These are phyloP conservation scores for Podabrus alpinus DNA, from an alignment of 2,888 invertebrate genomes.

Conservation along the genomic window DNA sequence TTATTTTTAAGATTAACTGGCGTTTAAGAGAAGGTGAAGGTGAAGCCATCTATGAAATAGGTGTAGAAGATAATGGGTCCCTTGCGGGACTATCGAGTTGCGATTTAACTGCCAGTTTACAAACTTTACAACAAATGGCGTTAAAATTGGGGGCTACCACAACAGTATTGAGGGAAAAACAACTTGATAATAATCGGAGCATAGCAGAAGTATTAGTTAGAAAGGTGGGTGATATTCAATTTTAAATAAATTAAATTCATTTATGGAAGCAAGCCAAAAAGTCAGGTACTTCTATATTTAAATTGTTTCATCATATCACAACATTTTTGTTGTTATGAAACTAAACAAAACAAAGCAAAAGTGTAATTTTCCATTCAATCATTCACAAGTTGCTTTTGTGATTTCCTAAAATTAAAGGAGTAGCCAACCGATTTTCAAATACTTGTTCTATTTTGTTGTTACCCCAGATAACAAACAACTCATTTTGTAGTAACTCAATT, in stretches of 20 bases:
- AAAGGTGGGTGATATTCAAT: constrained; percentile 61
- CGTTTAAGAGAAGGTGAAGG: constrained; percentile 94
- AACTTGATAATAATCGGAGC: constrained; percentile 61
- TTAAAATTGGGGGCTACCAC: constrained; percentile 81
- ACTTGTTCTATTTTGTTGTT: too few relatives aligned
- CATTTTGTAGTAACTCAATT: too few relatives aligned
- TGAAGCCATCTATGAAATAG: constrained; percentile 96
- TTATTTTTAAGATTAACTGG: constrained; percentile 83
- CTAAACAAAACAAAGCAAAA: neutral
- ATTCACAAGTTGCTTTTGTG: neutral
- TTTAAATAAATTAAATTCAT: constrained; percentile 4
- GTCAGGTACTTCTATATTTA: neutral
- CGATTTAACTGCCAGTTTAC: constrained; percentile 86
- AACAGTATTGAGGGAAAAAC: constrained; percentile 72
- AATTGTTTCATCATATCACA: neutral
- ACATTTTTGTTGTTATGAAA: neutral
- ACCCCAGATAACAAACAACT: too few relatives aligned
- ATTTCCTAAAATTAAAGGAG: neutral
- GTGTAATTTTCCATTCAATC: neutral
- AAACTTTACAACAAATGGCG: constrained; percentile 88
- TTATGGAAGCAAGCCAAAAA: neutral
- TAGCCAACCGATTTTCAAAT: neutral
- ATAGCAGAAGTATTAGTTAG: constrained; percentile 88
- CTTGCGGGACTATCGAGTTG: constrained; percentile 81
- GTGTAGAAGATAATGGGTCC: constrained; percentile 88